Base-by-base conservation (phyloP, 92 coral and sea anemone genomes). In the Diadumene lineata region DNA sequence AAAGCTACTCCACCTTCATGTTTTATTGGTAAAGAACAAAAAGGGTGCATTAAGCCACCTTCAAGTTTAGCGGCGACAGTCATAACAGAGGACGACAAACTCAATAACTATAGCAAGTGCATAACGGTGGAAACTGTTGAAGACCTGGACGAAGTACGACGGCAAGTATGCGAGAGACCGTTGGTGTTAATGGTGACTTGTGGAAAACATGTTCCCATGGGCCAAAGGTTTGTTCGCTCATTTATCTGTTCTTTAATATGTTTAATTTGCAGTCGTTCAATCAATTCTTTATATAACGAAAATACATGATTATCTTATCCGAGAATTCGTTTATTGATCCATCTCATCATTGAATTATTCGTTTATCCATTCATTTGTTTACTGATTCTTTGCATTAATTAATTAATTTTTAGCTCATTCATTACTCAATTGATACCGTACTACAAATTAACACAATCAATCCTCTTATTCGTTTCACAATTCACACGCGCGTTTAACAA, bases 191-290 rank as follows among this genome's bases (percentile, higher is more conserved):
- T 68, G 27, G 84, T 86, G 31, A 83, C 90, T 22, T 92, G 98
- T 66, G 92, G 90, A 9, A 92, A 86, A 76, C 98, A 90, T 25
- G 98, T 92, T 7, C 96, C 98, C 11, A 77, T 68, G 26, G 98
- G 96, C 0, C 98, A 92, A 79, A 92, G 92, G 98, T 92, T 29
- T 22, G 9, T 10, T 2, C 21, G 10, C 32, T 65, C 24, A 33
- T 13, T 28, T 27, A 29, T 26, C 2, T 17, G 3, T 70, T 27
- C 9, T n/a, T n/a, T n/a, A n/a, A n/a, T n/a, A n/a, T n/a, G n/a
- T n/a, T n/a, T n/a, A n/a, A n/a, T n/a, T n/a, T n/a, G n/a, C n/a
- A n/a, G n/a, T n/a, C n/a, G n/a, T n/a, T n/a, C n/a, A n/a, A n/a
- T n/a, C n/a, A n/a, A n/a, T n/a, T n/a, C n/a, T n/a, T n/a, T n/a